Base-by-base conservation (phyloP, 2,113 vertebrate genomes). In the Psammodynastes pulverulentus region DNA sequence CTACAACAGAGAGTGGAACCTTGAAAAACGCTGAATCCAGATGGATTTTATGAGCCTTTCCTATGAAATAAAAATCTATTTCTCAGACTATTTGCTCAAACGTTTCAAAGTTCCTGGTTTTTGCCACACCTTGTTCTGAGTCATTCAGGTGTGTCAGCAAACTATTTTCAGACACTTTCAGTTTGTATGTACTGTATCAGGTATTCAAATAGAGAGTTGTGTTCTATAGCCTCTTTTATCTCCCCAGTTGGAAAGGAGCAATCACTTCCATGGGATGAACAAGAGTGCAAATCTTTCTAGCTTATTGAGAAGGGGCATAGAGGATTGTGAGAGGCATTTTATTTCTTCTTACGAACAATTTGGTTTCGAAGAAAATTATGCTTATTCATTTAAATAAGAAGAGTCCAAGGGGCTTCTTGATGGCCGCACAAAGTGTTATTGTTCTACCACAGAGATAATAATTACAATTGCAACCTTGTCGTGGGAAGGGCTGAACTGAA, bases 161-260 rank as follows among this genome's bases (percentile, higher is more conserved):
- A 21, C 89, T 79, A 90, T 90, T 84, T 79, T 90, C 51, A 52
- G 12, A n/a, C 54, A 17, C 1, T 84, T 51, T 89, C 4, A 92
- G 72, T 90, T 90, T 90, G 43, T 53, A 23, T 17, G 2, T 9
- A 79, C 72, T 43, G 9, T 79, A 48, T 43, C 5, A 4, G 46
- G n/a, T 13, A 24, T 39, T 52, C 3, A 43, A 72, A 13, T 0
- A 0, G 3, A 43, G 2, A 48, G 93, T 91, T 86, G 9, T 0
- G 5, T 34, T 90, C 23, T 15, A 53, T 89, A 89, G 91, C 93
- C 56, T 89, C 34, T 79, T 91, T 91, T 51, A 94, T 94, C 89
- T 86, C 90, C 92, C 93, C 89, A 51, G 26, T 67, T 29, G 43
- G 54, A 48, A 46, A 51, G 86, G 39, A 96, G 24, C 34, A 91